Conservation (phyloP, 2,113 vertebrate species). For the Brachypteracias leptosomus region DNA sequence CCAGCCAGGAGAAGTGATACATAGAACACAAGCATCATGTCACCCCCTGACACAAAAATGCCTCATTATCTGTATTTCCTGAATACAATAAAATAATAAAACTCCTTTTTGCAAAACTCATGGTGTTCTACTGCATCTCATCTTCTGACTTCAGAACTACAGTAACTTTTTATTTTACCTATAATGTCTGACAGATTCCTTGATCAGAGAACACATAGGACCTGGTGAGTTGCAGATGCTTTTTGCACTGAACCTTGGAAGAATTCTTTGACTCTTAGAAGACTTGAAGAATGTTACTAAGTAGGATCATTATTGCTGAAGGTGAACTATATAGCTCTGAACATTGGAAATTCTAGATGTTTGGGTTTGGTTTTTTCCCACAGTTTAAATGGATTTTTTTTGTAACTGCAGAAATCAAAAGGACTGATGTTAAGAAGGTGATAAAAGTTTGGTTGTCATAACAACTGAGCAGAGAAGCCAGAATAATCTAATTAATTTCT, state of each 20-base stretch:
- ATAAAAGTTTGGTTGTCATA: constrained; percentile 25
- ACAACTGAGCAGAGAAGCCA: background rate
- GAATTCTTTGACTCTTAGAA: background rate
- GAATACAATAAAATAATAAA: background rate
- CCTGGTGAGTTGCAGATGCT: background rate
- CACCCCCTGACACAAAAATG: background rate
- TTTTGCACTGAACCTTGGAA: background rate
- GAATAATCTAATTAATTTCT: background rate
- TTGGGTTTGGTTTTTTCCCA: background rate
- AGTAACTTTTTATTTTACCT: background rate
- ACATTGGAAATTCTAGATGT: background rate
- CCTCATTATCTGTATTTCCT: background rate
- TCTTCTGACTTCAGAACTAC: background rate
- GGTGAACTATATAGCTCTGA: background rate
- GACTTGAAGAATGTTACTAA: background rate
- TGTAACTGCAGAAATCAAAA: background rate
- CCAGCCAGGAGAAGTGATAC: background rate
- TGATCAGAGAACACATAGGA: background rate
- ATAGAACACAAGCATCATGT: accelerated
- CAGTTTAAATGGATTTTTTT: background rate
- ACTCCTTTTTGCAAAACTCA: background rate
- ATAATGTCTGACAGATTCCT: background rate
- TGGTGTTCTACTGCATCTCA: background rate
- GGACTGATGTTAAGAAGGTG: background rate
- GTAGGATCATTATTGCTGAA: background rate